phyloP scores from a whole-genome alignment of 2,113 vertebrate genomes.

The Deroptyus accipitrinus region DNA sequence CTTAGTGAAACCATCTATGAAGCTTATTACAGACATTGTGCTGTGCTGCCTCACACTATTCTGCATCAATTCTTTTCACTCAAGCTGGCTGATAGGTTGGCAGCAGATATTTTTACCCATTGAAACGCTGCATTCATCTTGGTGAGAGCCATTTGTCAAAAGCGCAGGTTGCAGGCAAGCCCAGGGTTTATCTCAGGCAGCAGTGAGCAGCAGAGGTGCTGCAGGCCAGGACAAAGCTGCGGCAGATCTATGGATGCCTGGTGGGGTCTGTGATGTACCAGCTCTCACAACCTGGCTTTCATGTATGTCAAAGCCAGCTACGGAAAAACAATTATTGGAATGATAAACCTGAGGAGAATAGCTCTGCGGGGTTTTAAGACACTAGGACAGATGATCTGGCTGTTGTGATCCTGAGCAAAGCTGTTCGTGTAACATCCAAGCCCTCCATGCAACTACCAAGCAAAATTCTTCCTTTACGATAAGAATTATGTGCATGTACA shows the following conservation, averaged over 20 bases:
- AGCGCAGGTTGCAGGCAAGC: accelerated
- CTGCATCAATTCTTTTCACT: neutral
- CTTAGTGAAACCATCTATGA: neutral
- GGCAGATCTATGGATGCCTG: accelerated
- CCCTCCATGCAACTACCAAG: neutral
- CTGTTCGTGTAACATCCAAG: neutral
- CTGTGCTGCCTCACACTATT: neutral
- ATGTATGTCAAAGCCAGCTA: neutral
- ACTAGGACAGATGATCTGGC: neutral
- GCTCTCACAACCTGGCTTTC: neutral
- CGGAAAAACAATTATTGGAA: neutral
- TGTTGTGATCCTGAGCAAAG: neutral
- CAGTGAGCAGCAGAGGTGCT: neutral
- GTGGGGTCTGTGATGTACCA: neutral
- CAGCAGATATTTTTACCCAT: neutral
- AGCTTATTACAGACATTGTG: neutral
- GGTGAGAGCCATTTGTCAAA: neutral
- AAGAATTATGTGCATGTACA: neutral
- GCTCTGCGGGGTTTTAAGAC: neutral
- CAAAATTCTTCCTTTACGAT: neutral
- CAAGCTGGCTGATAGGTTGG: neutral
- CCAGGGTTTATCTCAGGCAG: neutral
- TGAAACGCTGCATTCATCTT: neutral
- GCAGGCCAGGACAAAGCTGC: neutral
- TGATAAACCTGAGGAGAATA: neutral